phyloP scores from a whole-genome alignment of 2,888 invertebrate species.

The Darwinula stevensoni region DNA sequence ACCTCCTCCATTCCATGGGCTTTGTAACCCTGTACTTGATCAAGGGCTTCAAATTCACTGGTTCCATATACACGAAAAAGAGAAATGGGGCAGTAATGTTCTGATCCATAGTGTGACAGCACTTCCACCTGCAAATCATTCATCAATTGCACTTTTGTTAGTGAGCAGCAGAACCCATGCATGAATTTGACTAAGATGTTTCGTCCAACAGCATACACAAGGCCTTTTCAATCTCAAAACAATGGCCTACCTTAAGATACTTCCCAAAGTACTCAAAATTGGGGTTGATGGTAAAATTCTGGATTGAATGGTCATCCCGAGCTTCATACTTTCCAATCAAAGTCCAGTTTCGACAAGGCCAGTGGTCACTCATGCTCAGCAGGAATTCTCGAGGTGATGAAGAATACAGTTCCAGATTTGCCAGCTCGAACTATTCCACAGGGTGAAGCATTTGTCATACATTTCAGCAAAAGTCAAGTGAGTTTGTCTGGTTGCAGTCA shows the following conservation, averaged over 20 bases:
- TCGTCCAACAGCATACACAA: constrained; percentile 9
- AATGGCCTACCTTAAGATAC: constrained; percentile 35
- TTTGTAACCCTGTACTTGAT: constrained; percentile 14
- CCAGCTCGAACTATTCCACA: constrained; percentile 49
- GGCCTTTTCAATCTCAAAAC: neutral
- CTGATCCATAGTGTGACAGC: constrained; percentile 73
- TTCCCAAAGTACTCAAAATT: constrained; percentile 43
- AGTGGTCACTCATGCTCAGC: constrained; percentile 58
- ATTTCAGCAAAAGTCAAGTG: too few species aligned
- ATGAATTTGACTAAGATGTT: constrained; percentile 11
- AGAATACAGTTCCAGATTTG: constrained; percentile 91
- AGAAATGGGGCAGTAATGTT: constrained; percentile 94
- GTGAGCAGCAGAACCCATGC: too few species aligned
- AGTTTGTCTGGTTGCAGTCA: too few species aligned
- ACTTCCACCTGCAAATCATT: constrained; percentile 30
- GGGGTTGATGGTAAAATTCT: constrained; percentile 49
- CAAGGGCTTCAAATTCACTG: constrained; percentile 32
- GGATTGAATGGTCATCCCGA: constrained; percentile 53
- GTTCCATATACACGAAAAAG: constrained; percentile 75
- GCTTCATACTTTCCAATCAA: constrained; percentile 60
- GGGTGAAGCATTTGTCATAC: too few species aligned
- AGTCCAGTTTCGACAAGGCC: constrained; percentile 72
- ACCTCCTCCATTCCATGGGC: constrained; percentile 1
- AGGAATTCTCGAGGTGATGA: constrained; percentile 78
- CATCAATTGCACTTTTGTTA: neutral